Base-by-base conservation (phyloP, 2,888 invertebrate genomes). In the Caenorhabditis doughertyi region DNA sequence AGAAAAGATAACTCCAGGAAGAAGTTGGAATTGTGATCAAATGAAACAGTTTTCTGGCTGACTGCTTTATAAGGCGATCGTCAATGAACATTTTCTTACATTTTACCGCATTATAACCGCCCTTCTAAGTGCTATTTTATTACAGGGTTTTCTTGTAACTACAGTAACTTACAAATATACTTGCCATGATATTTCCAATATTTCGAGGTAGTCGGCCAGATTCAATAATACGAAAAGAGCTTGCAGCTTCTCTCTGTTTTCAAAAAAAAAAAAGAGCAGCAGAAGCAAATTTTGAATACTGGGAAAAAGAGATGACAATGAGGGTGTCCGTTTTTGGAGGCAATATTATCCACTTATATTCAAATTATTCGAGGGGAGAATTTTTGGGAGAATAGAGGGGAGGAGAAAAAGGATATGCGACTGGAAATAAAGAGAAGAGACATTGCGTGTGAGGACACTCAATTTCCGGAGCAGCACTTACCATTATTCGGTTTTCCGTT, bases 311-410 rank as follows among this genome's bases (percentile, higher is more conserved):
- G 11, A 55, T 13, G 13, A 42, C 42, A 53, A 8, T 23, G 18
- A 16, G 4, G 16, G 39, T 9, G 39, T 39, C 11, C 9, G 32
- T 32, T 32, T 32, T 32, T 32, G 27, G 55, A 3, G 42, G 18
- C 58, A 60, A 77, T 77, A 68, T 77, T 68, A 77, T 77, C 77
- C 77, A 77, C 77, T 77, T 67, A 68, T 77, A 77, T 68, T 77
- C 68, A 68, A 77, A 77, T 77, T 77, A 60, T 68, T 77, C 67
- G 32, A 27, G 18, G 35, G 35, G 35, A 27, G 29, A 21, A 72
- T 58, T 25, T 53, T 53, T 53, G 51, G 51, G 44, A 18, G 32
- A 56, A 35, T 16, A 65, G 49, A 74, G 44, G 29, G 35, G 51
- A 53, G 35, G 23, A 8, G 55, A 25, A 2, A 29, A 25, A 16